Percentiles rank a stretch among this genome's conserved stretches.
Evolutionary conservation across 1,140 invertebrate genomes (phyloP).

Genomic region (Steinernema khuongi): DNA sequence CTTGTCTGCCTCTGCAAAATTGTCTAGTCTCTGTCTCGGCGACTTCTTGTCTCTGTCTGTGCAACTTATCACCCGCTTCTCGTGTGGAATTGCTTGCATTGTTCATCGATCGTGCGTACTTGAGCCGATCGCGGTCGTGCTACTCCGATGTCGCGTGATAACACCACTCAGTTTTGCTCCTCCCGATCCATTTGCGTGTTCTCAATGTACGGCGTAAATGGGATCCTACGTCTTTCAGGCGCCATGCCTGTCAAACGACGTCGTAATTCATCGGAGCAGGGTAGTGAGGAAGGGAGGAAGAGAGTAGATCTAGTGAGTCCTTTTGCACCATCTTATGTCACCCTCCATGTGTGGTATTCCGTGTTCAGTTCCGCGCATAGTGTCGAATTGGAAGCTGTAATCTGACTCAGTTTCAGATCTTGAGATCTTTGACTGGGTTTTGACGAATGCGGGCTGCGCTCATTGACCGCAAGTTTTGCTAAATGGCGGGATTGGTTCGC

Average conservation of each 20-base stretch:
- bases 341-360: neutral
- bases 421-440: neutral
- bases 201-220: neutral
- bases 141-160: too few species aligned
- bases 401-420: neutral
- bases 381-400: too few species aligned
- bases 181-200: neutral
- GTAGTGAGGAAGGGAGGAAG: neutral
- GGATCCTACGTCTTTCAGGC: neutral
- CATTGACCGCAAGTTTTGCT: neutral
- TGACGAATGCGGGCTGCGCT: neutral
- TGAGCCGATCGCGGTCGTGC: too few species aligned
- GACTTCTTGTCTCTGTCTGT: too few species aligned
- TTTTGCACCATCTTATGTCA: neutral
- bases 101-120: too few species aligned
- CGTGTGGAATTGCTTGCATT: too few species aligned
- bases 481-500: constrained; percentile 16
- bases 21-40: too few species aligned
- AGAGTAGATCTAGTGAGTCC: neutral
- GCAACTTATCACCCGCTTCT: too few species aligned
- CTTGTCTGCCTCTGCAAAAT: too few species aligned
- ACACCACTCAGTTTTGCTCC: too few species aligned
- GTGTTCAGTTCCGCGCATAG: too few species aligned
- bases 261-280: neutral
- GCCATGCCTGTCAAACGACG: neutral